Base-by-base conservation (phyloP, 1,140 invertebrate genomes). In the Mamestra configurata region DNA sequence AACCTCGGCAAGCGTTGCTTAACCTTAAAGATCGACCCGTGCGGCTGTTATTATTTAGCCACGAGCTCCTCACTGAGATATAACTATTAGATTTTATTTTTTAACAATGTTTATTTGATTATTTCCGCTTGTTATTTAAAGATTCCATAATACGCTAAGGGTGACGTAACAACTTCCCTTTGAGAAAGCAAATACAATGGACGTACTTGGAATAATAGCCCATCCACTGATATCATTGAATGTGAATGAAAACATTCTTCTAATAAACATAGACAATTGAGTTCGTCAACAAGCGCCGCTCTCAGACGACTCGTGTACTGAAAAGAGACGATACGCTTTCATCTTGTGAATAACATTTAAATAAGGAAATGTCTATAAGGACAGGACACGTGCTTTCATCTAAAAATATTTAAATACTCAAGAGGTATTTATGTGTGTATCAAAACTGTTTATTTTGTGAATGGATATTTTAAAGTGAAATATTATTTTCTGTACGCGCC, bases 171-270 rank as follows among this genome's bases (percentile, higher is more conserved):
- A n/a, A 6, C 20, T 46, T 24, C 8, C 57, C 73, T 49, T 76
- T 43, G 24, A 59, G 22, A 13, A 31, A n/a, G 4, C 22, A 20
- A 2, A 59, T 46, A 76, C 57, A 76, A 61, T 46, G 6, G 55
- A 20, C 20, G 35, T 22, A 20, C 27, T 51, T 51, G 46, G 7
- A 35, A 46, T 46, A 46, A 46, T 76, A 76, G 73, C 49, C 24
- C 37, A 64, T 15, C 5, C 31, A 18, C 31, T 76, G 73, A 76
- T 64, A 61, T 73, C 71, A 73, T 76, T 76, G 55, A 24, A 13
- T 43, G 55, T 37, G 73, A 76, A 59, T 76, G 73, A 61, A 76
- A 61, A 76, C 55, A 76, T 46, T 40, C 31, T 31, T 76, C 73
- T 73, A 55, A 55, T 57, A 37, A 55, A 72, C 27, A 61, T 37